phyloP scores from a whole-genome alignment of 2,888 invertebrate species.

The Microctonus brassicae region DNA sequence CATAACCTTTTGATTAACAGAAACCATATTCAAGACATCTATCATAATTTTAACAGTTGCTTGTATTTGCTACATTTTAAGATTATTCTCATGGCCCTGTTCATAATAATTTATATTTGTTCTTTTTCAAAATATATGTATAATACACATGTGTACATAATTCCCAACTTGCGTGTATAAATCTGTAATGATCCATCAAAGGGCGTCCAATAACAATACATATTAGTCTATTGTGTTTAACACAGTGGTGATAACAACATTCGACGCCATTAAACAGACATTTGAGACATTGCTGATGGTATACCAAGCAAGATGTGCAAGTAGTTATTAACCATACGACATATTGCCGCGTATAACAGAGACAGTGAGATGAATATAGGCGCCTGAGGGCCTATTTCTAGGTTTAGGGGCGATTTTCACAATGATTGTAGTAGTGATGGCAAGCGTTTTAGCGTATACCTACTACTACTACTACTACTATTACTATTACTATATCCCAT shows the following conservation, averaged over 20 bases:
- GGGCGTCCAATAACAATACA: background rate
- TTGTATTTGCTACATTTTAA: too few species aligned
- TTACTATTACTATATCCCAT: too few species aligned
- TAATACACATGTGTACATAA: too few species aligned
- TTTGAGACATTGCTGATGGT: constrained; percentile 36
- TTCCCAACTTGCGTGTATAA: too few species aligned
- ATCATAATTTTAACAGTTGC: too few species aligned
- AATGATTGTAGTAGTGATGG: background rate
- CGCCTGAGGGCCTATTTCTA: constrained; percentile 11
- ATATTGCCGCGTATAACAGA: constrained; percentile 7
- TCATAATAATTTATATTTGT: too few species aligned
- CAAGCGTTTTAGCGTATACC: background rate
- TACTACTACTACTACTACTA: background rate
- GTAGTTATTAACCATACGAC: background rate
- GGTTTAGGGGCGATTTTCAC: constrained; percentile 6
- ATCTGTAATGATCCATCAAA: background rate
- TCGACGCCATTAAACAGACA: constrained; percentile 38
- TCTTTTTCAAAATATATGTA: too few species aligned
- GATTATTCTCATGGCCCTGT: too few species aligned
- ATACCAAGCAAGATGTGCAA: background rate
- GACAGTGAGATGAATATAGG: constrained; percentile 17
- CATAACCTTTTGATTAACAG: too few species aligned
- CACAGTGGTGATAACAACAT: constrained; percentile 31
- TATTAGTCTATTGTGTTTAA: constrained; percentile 14
- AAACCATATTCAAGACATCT: too few species aligned